A percentile compares a stretch with the other conserved stretches of the same genome.
Conservation (phyloP, 2,888 invertebrate genomes). For the Poecilobothrus nobilitatus region DNA sequence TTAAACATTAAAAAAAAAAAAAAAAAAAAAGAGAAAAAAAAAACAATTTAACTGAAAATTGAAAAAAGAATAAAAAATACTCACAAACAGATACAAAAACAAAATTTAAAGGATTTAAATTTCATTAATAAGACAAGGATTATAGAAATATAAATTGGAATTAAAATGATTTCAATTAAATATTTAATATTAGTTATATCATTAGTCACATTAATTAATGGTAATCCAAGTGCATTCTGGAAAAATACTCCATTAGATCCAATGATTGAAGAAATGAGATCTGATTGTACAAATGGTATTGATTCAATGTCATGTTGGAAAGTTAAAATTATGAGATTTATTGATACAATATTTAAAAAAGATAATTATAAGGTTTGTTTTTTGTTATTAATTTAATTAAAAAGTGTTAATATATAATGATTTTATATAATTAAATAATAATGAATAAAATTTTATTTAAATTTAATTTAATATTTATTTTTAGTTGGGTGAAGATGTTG, state of each 20-base stretch:
- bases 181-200: constrained; percentile 41
- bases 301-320: constrained; percentile 76
- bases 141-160: background rate
- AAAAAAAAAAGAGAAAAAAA: too few relatives aligned
- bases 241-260: constrained; percentile 63
- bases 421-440: too few relatives aligned
- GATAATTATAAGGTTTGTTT: constrained; percentile 63
- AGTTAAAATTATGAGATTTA: constrained; percentile 68
- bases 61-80: too few relatives aligned
- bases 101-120: too few relatives aligned
- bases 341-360: constrained; percentile 70
- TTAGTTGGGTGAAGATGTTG: constrained; percentile 65
- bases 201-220: constrained; percentile 51
- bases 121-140: background rate
- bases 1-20: too few relatives aligned
- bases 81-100: too few relatives aligned
- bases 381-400: too few relatives aligned
- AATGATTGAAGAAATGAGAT: constrained; percentile 67
- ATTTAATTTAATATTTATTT: constrained; percentile 17
- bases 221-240: constrained; percentile 57
- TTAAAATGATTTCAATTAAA: constrained; percentile 30
- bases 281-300: constrained; percentile 63
- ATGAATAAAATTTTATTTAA: constrained; percentile 3
- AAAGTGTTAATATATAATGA: background rate
- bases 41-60: too few relatives aligned